Evolutionary conservation across 2,888 invertebrate species (phyloP), one percentile per base, ranked within the genome.

Genomic region (Aleiodes leptofemur): DNA sequence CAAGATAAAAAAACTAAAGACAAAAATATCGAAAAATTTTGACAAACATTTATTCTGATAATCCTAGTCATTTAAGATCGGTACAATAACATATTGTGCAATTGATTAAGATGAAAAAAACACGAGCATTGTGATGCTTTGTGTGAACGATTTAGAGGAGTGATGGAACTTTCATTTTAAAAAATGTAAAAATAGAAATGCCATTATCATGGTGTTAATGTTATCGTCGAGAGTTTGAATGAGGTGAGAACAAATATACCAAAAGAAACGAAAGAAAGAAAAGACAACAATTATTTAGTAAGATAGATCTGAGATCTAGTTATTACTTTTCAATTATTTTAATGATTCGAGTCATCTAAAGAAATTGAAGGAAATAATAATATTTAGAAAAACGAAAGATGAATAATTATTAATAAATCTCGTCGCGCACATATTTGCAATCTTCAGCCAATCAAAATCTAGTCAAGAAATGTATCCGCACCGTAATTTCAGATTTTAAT

Each of bases 361-460:
- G 51, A 14, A 66, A 11, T 16, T 8, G n/a, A 23, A 50, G 31
- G 34, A 31, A 14, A 56, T 31, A 48, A 64, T 34, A 34, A 34
- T 34, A 34, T 50, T 48, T 38, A 16, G 34, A 23, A 31, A 53
- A 16, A 55, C 6, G 34, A 11, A 29, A 9, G 8, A n/a, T 48
- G 14, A 31, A 50, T 31, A 59, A 31, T 34, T 14, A 69, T 29
- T 51, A n/a, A 69, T 57, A 70, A 77, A 71, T 77, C 72, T 48
- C 43, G 73, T 71, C 73, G 73, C 74, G 77, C 76, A 70, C 66
- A 57, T 55, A n/a, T 78, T 55, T 72, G 72, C 77, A 69, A 64
- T 80, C 74, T 64, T 78, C 76, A 77, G 78, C 76, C 76, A 77
- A 80, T 77, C 68, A 74, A 77, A 80, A 78, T 80, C 80, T 80